Conservation (phyloP, 1,140 invertebrate species). For the Drosophila murphyi region DNA sequence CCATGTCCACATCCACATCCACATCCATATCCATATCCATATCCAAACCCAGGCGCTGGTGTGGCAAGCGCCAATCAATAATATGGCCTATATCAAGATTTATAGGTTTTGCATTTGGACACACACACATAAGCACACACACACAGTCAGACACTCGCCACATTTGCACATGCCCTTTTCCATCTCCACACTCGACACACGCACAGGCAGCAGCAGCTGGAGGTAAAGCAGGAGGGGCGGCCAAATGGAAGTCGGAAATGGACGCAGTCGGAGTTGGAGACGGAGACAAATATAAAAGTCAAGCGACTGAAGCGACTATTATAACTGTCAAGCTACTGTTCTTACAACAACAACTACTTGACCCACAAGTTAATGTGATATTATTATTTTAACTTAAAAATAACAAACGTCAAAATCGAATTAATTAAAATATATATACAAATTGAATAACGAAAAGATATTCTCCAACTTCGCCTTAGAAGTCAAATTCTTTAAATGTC, state of each 20-base stretch:
- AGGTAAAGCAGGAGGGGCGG: neutral
- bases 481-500: no score
- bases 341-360: no score
- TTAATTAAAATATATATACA: no score
- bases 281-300: slow-evolving; percentile 2
- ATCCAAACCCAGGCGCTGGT: slow-evolving; percentile 1
- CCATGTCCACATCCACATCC: neutral
- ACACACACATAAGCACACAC: slow-evolving; percentile 35
- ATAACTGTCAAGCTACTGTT: neutral
- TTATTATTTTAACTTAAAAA: no score
- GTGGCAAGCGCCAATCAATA: slow-evolving; percentile 76
- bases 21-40: slow-evolving; percentile 10
- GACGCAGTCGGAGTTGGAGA: no score
- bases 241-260: no score
- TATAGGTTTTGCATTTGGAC: slow-evolving; percentile 75
- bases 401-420: no score
- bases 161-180: slow-evolving; percentile 1
- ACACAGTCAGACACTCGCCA: slow-evolving; percentile 16
- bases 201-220: slow-evolving; percentile 20
- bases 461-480: no score
- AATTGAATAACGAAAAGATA: no score
- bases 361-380: no score
- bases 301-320: neutral
- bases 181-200: slow-evolving; percentile 7
- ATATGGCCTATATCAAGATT: slow-evolving; percentile 81